phyloP scores from a whole-genome alignment of 2,888 invertebrate species.

The Agrilus mali region DNA sequence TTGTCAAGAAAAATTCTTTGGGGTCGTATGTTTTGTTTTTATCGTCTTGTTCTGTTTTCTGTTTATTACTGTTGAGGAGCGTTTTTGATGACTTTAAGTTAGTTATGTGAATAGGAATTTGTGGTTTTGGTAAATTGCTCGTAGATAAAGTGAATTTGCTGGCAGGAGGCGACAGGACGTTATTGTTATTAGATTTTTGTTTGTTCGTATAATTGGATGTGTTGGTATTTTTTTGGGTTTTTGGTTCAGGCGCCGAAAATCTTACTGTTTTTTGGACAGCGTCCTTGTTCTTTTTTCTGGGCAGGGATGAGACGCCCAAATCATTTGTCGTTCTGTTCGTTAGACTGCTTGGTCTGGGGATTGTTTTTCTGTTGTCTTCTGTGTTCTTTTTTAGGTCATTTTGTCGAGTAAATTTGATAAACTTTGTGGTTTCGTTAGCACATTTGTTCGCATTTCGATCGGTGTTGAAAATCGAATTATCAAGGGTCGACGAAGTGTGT shows the following conservation, averaged over 20 bases:
- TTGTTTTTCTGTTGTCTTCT: slow-evolving; percentile 47
- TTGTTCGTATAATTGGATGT: slow-evolving; percentile 10
- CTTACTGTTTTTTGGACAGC: not conserved
- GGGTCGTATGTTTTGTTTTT: too few relatives aligned
- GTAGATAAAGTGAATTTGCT: slow-evolving; percentile 55
- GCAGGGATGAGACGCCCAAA: slow-evolving; percentile 6
- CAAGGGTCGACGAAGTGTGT: slow-evolving; percentile 6
- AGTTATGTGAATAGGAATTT: slow-evolving; percentile 49
- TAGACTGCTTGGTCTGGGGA: slow-evolving; percentile 13
- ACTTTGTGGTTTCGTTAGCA: slow-evolving; percentile 45
- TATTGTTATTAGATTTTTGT: slow-evolving; percentile 8
- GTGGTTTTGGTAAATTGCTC: slow-evolving; percentile 62
- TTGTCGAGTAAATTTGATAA: slow-evolving; percentile 68
- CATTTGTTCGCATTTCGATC: slow-evolving; percentile 41
- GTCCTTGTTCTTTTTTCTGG: slow-evolving; percentile 2
- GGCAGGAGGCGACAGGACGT: slow-evolving; percentile 24
- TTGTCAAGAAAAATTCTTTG: too few relatives aligned
- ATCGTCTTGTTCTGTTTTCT: slow-evolving; percentile 27
- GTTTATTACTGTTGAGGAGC: slow-evolving; percentile 56
- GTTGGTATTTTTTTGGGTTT: slow-evolving; percentile 15
- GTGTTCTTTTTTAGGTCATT: slow-evolving; percentile 51
- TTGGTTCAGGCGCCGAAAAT: slow-evolving; percentile 7
- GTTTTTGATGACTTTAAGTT: slow-evolving; percentile 63
- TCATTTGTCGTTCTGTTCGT: slow-evolving; percentile 21
- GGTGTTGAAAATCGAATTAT: slow-evolving; percentile 26